Evolutionary conservation across 2,113 vertebrate species (phyloP).

Genomic region (Polyodon spathula): DNA sequence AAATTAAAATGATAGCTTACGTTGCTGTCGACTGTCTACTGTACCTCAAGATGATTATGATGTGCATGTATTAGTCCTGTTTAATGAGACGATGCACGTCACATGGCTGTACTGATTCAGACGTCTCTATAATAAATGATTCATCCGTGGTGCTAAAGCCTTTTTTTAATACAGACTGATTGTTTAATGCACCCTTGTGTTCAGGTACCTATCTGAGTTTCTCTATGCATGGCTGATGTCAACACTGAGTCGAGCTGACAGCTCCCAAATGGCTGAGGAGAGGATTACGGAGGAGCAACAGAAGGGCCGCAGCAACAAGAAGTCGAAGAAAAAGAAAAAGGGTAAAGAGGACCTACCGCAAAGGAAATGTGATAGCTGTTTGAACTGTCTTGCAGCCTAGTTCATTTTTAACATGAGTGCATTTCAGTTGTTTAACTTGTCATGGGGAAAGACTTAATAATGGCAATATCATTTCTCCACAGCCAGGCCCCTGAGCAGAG

Average conservation of each 20-base stretch:
- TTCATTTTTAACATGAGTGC: too few species aligned
- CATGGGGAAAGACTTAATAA: not conserved
- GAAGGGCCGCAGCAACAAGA: constrained; percentile 95
- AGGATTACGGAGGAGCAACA: constrained; percentile 91
- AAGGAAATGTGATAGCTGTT: not conserved
- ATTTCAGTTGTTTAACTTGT: too few species aligned
- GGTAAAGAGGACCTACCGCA: constrained; percentile 40
- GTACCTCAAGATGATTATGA: not conserved
- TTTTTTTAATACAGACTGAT: too few species aligned
- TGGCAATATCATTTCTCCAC: constrained; percentile 18
- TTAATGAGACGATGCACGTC: not conserved
- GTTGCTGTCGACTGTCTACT: not conserved
- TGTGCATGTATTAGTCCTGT: not conserved
- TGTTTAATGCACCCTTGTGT: not conserved
- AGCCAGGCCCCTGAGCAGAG: constrained; percentile 90
- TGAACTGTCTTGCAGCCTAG: not conserved
- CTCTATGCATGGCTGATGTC: constrained; percentile 98
- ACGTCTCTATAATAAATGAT: not conserved
- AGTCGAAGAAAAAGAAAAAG: constrained; percentile 98
- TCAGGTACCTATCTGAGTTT: constrained; percentile 94
- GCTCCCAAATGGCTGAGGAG: constrained; percentile 95
- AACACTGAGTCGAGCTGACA: constrained; percentile 89
- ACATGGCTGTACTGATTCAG: not conserved
- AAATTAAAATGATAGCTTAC: too few species aligned
- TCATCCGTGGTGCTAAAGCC: too few species aligned